Conservation (phyloP, 2,113 vertebrate genomes). For the Colinus virginianus region DNA sequence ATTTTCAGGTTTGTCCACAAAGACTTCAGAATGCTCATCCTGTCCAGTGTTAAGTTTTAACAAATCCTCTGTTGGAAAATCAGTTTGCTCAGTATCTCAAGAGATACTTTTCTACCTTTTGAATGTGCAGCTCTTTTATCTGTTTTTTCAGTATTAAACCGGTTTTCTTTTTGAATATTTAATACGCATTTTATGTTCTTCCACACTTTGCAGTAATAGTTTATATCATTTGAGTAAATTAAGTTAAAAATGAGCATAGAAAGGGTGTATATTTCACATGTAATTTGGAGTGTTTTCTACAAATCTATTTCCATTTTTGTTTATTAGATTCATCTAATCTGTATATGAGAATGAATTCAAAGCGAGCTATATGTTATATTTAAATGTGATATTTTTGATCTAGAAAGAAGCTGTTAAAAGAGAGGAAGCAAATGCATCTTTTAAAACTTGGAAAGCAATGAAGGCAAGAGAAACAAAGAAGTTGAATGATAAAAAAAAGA, state of each 20-base stretch:
- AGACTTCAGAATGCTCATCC: neutral
- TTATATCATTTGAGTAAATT: neutral
- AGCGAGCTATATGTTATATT: neutral
- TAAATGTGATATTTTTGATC: neutral
- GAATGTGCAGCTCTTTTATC: neutral
- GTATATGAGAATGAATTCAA: neutral
- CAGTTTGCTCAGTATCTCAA: neutral
- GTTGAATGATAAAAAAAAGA: slow-evolving; percentile 76
- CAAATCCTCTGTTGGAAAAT: neutral
- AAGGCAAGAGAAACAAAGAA: slow-evolving; percentile 83
- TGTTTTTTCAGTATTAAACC: neutral
- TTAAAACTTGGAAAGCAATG: slow-evolving; percentile 91
- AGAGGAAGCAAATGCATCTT: slow-evolving; percentile 86
- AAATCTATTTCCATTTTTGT: neutral
- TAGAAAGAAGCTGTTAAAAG: slow-evolving; percentile 81
- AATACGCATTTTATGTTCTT: neutral
- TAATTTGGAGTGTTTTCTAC: neutral
- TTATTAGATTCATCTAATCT: neutral
- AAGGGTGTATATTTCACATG: neutral
- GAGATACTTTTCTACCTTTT: neutral
- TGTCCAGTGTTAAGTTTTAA: neutral
- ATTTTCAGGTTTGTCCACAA: neutral
- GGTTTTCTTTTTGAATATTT: neutral
- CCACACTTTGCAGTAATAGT: neutral
- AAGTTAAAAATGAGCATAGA: neutral